Evolutionary conservation across 1,140 invertebrate species (phyloP).

Genomic region (Sinella curviseta): DNA sequence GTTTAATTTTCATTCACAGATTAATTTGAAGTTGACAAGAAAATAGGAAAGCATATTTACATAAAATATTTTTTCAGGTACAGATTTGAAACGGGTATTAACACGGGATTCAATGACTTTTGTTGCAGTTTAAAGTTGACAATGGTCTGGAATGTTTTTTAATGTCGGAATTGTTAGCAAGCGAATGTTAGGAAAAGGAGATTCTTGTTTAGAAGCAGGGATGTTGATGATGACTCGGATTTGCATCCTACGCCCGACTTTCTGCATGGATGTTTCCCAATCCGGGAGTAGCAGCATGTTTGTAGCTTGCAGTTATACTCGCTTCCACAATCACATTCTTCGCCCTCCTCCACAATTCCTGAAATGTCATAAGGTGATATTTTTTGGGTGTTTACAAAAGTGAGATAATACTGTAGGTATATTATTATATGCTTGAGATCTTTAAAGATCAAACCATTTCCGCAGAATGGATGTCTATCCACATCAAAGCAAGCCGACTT

Average conservation of each 20-base stretch:
- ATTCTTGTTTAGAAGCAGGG: background rate
- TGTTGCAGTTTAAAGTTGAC: too few relatives aligned
- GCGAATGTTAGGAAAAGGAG: too few relatives aligned
- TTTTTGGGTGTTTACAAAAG: background rate
- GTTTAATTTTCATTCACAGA: too few relatives aligned
- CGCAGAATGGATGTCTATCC: conserved; percentile 44
- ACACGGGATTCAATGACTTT: too few relatives aligned
- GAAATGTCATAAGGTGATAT: background rate
- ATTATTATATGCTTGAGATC: background rate
- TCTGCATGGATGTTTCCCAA: conserved; percentile 39
- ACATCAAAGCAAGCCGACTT: conserved; percentile 44
- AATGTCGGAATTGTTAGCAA: too few relatives aligned
- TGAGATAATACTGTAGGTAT: conserved; percentile 4
- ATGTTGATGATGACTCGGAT: background rate
- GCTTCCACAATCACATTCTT: conserved; percentile 49
- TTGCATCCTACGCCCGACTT: conserved; percentile 41
- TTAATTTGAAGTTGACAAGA: too few relatives aligned
- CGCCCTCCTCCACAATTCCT: conserved; percentile 45
- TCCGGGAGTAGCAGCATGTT: conserved; percentile 39
- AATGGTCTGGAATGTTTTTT: too few relatives aligned
- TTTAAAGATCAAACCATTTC: conserved; percentile 40
- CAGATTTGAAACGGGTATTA: too few relatives aligned
- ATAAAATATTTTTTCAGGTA: too few relatives aligned
- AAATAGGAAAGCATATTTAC: too few relatives aligned
- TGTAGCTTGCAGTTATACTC: conserved; percentile 37